Percentiles rank a stretch among this genome's conserved stretches.
These are phyloP conservation scores for Todus mexicanus DNA, from an alignment of 2,797 vertebrate genomes.

Conservation along the genomic window DNA sequence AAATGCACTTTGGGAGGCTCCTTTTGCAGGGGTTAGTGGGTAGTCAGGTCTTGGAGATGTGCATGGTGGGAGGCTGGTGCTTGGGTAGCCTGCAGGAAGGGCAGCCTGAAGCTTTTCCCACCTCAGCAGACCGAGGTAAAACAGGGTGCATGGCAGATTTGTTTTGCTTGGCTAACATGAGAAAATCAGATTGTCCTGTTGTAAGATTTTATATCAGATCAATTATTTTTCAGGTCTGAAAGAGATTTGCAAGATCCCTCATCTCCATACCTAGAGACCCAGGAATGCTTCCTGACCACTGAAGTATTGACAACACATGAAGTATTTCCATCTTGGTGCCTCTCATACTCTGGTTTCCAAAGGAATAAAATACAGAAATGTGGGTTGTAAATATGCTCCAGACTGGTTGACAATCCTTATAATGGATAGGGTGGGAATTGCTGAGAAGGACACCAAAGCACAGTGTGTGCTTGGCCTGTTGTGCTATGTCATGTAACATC, in stretches of 20 bases:
- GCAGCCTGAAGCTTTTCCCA: neutral
- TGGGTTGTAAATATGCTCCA: neutral
- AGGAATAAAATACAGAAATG: neutral
- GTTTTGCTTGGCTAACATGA: rapidly evolving
- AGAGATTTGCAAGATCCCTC: neutral
- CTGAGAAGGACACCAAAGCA: neutral
- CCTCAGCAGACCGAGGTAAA: neutral
- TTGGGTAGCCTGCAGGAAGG: neutral
- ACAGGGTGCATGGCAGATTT: neutral
- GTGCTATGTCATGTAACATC: neutral
- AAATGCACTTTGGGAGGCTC: neutral
- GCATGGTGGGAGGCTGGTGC: neutral
- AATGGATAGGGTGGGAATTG: neutral
- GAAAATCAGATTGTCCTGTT: neutral
- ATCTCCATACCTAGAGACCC: neutral
- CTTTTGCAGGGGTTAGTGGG: neutral
- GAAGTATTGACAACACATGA: rapidly evolving
- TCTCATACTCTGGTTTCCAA: neutral
- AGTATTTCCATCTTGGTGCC: neutral
- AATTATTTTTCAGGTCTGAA: neutral
- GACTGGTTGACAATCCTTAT: neutral
- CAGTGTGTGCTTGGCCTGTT: neutral
- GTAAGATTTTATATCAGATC: neutral
- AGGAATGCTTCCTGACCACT: neutral
- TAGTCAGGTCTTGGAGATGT: neutral